Evolutionary conservation across 2,888 invertebrate species (phyloP), one percentile per base, ranked within the genome.

Genomic region (Heliconius sara): DNA sequence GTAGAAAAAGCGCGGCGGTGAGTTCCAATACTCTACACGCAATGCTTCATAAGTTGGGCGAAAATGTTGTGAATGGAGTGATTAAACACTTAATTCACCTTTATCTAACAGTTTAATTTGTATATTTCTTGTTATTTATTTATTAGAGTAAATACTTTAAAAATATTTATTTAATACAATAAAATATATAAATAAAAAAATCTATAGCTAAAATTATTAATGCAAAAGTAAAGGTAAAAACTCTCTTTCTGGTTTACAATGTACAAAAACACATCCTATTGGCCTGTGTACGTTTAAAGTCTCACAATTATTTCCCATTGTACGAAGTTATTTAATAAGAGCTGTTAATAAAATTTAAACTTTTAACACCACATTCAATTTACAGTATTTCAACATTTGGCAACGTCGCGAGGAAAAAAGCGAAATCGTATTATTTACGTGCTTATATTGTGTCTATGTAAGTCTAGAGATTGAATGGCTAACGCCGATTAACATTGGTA

Each of bases 401-500:
- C 60, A 12, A 73, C 27, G 73, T n/a, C 34, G 30, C 34, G 13
- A 16, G 16, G 34, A 78, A 67, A 81, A 22, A 27, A 76, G 74
- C 52, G 67, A 72, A 80, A 78, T 73, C 68, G 75, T 79, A 71
- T 68, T 71, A 77, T 77, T 73, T 73, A n/a, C 73, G 47, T 79
- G 65, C 52, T 66, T 60, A 66, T 65, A 27, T n/a, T 68, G 66
- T 78, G 39, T 80, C 74, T 81, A 74, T 78, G 81, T 79, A 75
- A 72, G 78, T 65, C 75, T 68, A 79, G 63, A 71, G 78, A 83
- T 73, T 83, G 82, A 79, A 79, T 80, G 76, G 77, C 63, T 75
- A 60, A 71, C 34, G 67, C 65, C 76, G 83, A 80, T 71, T 76
- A 89, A 90, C 43, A 43, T 25, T 25, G 89, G 92, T 90, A 88